Evolutionary conservation across 2,113 vertebrate species (phyloP).

Genomic region (Candoia aspera): DNA sequence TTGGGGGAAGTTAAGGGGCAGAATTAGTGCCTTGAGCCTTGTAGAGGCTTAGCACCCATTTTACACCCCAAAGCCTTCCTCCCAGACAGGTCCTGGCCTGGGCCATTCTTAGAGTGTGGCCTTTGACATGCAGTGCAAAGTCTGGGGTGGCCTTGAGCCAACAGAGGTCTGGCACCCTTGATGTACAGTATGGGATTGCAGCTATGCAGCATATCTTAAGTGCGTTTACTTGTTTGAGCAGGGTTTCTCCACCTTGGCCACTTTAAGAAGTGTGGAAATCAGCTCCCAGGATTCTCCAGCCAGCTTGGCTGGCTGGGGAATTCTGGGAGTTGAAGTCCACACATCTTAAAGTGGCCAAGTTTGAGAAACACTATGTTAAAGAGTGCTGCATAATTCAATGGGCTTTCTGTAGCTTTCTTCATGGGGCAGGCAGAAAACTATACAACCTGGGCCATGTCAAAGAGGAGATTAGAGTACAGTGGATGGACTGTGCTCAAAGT

Average conservation of each 20-base stretch:
- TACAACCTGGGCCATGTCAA: neutral
- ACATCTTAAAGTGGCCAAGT: neutral
- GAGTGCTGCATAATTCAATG: neutral
- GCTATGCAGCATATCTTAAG: neutral
- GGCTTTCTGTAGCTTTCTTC: neutral
- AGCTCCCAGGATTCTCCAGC: neutral
- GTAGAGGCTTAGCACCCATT: neutral
- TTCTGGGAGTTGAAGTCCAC: neutral
- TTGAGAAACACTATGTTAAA: neutral
- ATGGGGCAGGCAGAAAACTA: neutral
- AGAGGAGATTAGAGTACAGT: neutral
- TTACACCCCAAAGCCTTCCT: neutral
- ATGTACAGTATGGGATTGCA: neutral
- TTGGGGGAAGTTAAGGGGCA: neutral
- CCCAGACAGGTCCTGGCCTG: neutral
- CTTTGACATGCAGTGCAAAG: neutral
- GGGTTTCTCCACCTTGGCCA: neutral
- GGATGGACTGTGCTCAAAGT: neutral
- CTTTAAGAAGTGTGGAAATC: neutral
- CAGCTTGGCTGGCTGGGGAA: neutral
- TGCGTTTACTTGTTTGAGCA: neutral
- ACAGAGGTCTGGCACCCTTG: neutral
- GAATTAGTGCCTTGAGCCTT: neutral
- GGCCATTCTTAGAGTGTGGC: neutral
- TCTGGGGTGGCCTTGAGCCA: neutral